Evolutionary conservation across 92 coral and sea anemone genomes (phyloP).

Genomic region (Chrysogorgia sp.): DNA sequence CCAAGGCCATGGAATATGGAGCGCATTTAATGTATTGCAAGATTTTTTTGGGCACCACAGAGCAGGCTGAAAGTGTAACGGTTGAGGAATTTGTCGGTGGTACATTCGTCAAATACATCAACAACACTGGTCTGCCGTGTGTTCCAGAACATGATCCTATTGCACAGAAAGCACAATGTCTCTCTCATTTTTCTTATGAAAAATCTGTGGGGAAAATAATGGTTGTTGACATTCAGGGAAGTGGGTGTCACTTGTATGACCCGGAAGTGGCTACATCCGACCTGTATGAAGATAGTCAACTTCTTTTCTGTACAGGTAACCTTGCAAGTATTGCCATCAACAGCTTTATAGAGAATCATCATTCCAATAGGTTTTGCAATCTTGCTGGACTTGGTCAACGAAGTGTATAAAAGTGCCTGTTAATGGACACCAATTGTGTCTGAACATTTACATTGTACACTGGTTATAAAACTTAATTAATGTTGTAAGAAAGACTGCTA

Average conservation of each 20-base stretch:
- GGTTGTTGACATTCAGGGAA: constrained; percentile 39
- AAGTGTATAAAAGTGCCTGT: no score
- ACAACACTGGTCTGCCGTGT: constrained; percentile 57
- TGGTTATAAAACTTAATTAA: no score
- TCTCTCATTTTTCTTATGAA: constrained; percentile 55
- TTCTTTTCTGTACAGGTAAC: constrained; percentile 37
- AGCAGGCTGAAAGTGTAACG: constrained; percentile 52
- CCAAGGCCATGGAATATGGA: constrained; percentile 35
- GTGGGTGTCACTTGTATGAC: constrained; percentile 36
- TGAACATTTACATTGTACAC: no score
- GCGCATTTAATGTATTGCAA: constrained; percentile 32
- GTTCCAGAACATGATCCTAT: constrained; percentile 38
- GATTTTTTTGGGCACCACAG: constrained; percentile 44
- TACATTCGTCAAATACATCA: constrained; percentile 53
- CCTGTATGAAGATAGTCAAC: neutral
- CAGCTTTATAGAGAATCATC: constrained; percentile 14
- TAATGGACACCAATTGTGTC: no score
- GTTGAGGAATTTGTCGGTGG: constrained; percentile 58
- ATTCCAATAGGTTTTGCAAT: constrained; percentile 31
- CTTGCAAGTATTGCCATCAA: constrained; percentile 9
- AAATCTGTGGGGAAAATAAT: constrained; percentile 23
- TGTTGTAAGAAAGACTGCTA: no score
- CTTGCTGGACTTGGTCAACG: neutral
- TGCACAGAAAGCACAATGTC: constrained; percentile 64
- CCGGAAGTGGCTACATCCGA: constrained; percentile 24